These are phyloP conservation scores for Chaetoderma sp. DNA, from an alignment of 2,888 invertebrate genomes.

Conservation along the genomic window DNA sequence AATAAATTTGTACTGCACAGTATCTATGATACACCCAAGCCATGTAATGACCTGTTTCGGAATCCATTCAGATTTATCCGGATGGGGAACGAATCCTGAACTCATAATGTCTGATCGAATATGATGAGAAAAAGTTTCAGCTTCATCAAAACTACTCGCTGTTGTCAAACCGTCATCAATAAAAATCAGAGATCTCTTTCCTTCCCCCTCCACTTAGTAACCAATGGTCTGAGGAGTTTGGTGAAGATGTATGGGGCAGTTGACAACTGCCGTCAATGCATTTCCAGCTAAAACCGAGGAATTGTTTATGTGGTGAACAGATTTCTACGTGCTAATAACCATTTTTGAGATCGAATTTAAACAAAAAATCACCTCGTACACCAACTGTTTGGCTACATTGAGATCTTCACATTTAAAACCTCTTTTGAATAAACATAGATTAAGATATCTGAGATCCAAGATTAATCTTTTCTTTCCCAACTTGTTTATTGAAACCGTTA, in stretches of 20 bases:
- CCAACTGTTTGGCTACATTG: background rate
- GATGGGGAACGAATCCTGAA: background rate
- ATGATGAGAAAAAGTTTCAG: background rate
- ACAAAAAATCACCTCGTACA: background rate
- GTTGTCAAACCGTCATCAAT: background rate
- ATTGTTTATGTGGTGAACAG: too few species aligned
- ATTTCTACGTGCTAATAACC: background rate
- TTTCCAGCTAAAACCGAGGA: background rate
- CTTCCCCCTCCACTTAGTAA: background rate
- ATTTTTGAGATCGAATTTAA: background rate
- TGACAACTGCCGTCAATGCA: background rate
- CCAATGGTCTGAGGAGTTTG: background rate
- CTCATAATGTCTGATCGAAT: background rate
- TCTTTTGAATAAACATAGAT: background rate
- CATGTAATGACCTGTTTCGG: background rate
- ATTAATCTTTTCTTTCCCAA: background rate
- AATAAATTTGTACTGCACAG: background rate
- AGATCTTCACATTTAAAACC: background rate
- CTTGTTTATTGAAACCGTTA: background rate
- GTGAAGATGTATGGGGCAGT: background rate
- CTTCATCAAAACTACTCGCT: background rate
- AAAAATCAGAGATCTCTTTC: too few species aligned
- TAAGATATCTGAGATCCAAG: background rate
- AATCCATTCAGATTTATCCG: background rate
- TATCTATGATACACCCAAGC: background rate